A percentile compares a stretch with the other conserved stretches of the same genome.
Conservation (phyloP, 1,140 invertebrate species). For the Meloidogyne exigua region DNA sequence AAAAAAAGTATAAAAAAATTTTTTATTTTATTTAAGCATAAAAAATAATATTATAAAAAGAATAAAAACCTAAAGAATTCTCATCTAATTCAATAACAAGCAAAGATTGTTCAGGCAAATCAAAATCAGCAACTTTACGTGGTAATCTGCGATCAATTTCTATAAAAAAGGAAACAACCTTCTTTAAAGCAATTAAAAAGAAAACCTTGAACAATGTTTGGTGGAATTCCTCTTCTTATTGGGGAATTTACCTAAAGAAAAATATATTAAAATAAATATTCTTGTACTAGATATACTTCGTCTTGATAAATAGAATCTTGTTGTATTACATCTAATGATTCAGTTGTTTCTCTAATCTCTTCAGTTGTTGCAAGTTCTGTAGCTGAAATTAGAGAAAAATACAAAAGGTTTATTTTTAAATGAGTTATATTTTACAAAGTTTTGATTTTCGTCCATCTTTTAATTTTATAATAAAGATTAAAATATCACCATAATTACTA, state of each 20-base stretch:
- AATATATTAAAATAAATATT: too few relatives aligned
- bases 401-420: background rate
- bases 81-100: slow-evolving; percentile 51
- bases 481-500: background rate
- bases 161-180: background rate
- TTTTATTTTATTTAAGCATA: too few relatives aligned
- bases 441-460: too few relatives aligned
- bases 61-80: slow-evolving; percentile 9
- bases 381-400: background rate
- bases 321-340: background rate
- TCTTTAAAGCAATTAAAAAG: background rate
- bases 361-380: background rate
- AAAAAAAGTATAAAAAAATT: background rate
- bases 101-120: slow-evolving; percentile 51
- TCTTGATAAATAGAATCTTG: background rate
- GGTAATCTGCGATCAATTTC: background rate
- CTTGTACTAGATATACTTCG: background rate
- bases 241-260: background rate
- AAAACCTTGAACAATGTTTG: slow-evolving; percentile 2
- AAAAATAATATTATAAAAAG: too few relatives aligned
- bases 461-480: too few relatives aligned
- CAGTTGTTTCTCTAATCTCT: background rate
- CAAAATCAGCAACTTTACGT: slow-evolving; percentile 48
- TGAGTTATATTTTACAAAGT: too few relatives aligned
- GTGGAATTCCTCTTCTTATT: background rate